Conservation (phyloP, 2,797 vertebrate species). For the Phalloptychus januarius region DNA sequence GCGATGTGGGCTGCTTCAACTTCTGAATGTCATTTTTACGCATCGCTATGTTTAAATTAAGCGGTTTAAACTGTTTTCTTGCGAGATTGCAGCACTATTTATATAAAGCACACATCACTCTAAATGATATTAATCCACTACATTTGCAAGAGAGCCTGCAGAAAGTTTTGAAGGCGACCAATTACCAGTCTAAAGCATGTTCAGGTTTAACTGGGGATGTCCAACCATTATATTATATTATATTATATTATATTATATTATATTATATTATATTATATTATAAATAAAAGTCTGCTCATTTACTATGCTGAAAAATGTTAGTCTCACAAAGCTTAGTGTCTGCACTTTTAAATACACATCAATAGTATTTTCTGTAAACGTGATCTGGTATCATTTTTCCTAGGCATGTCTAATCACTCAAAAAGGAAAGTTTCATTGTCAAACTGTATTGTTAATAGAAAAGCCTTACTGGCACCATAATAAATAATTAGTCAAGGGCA, state of each 20-base stretch:
- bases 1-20: neutral
- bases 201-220: neutral
- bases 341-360: neutral
- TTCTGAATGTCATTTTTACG: neutral
- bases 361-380: neutral
- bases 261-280: no score
- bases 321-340: neutral
- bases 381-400: neutral
- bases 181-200: neutral
- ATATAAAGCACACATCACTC: neutral
- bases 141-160: neutral
- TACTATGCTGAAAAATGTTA: neutral
- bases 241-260: no score
- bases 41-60: neutral
- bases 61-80: neutral
- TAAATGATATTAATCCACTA: neutral
- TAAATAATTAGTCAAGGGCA: neutral
- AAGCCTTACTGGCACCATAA: neutral
- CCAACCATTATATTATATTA: no score
- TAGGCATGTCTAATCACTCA: neutral
- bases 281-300: neutral
- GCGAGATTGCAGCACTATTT: neutral
- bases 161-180: neutral
- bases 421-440: neutral
- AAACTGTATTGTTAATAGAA: neutral